These are phyloP conservation scores for Etheostoma spectabile DNA, from an alignment of 2,113 vertebrate species.

Conservation along the genomic window DNA sequence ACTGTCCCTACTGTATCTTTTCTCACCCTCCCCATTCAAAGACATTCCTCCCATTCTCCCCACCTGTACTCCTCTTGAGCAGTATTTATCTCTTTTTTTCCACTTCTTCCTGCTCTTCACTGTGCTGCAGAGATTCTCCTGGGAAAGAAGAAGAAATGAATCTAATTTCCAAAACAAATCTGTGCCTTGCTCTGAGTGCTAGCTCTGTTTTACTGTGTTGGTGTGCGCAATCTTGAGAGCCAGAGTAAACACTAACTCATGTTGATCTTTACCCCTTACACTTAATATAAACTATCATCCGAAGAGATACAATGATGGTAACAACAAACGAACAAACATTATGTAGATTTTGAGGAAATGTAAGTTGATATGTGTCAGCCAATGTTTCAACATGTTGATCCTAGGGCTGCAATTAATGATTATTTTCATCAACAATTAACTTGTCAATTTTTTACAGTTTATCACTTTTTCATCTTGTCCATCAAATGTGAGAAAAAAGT, in stretches of 20 bases:
- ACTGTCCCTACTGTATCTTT: slow-evolving; percentile 27
- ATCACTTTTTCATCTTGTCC: not conserved
- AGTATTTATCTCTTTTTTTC: not conserved
- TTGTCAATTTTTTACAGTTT: not conserved
- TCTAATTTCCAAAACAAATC: slow-evolving; percentile 28
- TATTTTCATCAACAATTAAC: not conserved
- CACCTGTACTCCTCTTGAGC: slow-evolving; percentile 2
- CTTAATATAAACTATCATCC: not conserved
- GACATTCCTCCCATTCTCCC: slow-evolving; percentile 51
- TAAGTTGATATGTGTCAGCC: not conserved
- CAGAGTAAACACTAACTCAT: slow-evolving; percentile 28
- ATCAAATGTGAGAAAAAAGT: not conserved
- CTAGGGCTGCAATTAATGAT: not conserved
- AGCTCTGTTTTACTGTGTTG: slow-evolving; percentile 4
- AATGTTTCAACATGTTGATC: not conserved
- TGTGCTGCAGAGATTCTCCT: slow-evolving; percentile 15
- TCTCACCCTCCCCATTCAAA: slow-evolving; percentile 38
- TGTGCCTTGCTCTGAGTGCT: not conserved
- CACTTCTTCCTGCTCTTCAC: not conserved
- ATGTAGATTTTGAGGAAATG: not conserved
- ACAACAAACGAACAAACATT: not conserved
- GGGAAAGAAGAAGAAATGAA: slow-evolving; percentile 25
- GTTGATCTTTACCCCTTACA: slow-evolving; percentile 18
- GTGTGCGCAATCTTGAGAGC: not conserved
- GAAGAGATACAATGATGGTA: not conserved